These are phyloP conservation scores for Tarsius wallacei DNA, from an alignment of 2,797 vertebrate genomes.

Conservation along the genomic window DNA sequence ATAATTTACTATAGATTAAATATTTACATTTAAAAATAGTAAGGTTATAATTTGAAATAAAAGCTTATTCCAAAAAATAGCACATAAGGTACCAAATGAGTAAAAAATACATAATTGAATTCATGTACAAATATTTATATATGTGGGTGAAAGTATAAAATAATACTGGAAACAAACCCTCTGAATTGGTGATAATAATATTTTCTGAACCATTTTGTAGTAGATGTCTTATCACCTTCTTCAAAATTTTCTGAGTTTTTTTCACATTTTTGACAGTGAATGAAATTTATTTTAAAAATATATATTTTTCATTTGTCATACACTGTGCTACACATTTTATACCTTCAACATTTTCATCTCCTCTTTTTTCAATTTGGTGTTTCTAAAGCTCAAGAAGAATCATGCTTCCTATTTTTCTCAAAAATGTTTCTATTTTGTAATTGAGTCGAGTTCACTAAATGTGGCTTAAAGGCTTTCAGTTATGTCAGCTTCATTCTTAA, in stretches of 20 bases:
- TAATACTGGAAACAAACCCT: background rate
- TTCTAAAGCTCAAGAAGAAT: background rate
- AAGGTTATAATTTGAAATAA: background rate
- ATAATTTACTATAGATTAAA: background rate
- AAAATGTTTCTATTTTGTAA: background rate
- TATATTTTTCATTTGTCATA: background rate
- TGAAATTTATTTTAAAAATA: background rate
- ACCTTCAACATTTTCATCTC: background rate
- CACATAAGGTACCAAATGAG: background rate
- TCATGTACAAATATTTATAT: background rate
- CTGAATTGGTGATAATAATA: background rate
- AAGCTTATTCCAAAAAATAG: background rate
- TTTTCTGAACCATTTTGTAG: background rate
- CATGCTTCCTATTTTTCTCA: background rate
- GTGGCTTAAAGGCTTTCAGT: background rate
- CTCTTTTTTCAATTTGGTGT: background rate
- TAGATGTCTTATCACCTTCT: background rate
- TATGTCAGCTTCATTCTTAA: background rate
- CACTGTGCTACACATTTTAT: background rate
- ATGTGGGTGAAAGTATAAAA: background rate
- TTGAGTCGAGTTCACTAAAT: background rate
- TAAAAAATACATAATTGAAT: background rate
- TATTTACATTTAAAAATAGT: background rate
- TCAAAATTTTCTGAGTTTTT: background rate
- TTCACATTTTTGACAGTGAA: background rate